phyloP scores from a whole-genome alignment of 2,113 vertebrate species.

The Campylorhamphus procurvoides region DNA sequence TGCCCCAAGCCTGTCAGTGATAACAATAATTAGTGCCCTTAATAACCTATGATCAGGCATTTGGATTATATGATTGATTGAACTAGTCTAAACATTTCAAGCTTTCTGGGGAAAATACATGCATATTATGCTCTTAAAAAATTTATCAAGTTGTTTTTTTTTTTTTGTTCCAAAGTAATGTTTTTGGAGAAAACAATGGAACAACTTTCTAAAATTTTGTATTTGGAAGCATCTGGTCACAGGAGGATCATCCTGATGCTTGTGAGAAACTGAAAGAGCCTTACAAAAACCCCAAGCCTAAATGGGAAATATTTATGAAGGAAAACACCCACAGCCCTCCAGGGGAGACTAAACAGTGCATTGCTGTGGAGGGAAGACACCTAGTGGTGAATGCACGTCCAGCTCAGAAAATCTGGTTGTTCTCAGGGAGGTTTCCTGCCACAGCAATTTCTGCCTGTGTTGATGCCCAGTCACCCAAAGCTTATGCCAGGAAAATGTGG shows the following conservation, averaged over 20 bases:
- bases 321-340: background rate
- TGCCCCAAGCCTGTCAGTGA: background rate
- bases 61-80: background rate
- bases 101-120: background rate
- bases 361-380: background rate
- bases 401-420: background rate
- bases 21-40: background rate
- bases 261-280: background rate
- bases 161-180: background rate
- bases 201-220: background rate
- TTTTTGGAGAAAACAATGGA: background rate
- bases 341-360: background rate
- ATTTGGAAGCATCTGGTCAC: background rate
- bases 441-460: background rate
- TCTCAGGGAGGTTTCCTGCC: background rate
- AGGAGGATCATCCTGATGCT: background rate
- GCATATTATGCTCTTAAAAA: background rate
- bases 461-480: background rate
- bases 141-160: background rate
- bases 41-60: background rate
- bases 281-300: background rate
- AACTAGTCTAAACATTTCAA: background rate
- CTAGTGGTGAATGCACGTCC: background rate
- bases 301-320: background rate
- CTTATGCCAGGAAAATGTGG: background rate